A percentile compares a stretch with the other conserved stretches of the same genome.
These are phyloP conservation scores for Amazona guildingii DNA, from an alignment of 2,113 vertebrate species.

Conservation along the genomic window DNA sequence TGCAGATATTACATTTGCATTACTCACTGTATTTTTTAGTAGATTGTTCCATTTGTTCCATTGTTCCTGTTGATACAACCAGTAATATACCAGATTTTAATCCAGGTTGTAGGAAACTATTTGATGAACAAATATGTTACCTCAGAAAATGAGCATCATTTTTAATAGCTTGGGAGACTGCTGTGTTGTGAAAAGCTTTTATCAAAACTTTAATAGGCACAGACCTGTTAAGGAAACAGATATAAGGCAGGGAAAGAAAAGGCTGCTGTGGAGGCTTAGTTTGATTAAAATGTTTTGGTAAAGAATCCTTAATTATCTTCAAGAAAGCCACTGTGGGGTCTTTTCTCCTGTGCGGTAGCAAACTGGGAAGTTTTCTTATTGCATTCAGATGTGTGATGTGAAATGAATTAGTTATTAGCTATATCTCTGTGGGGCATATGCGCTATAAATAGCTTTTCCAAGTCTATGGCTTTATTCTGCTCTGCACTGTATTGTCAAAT, in stretches of 20 bases:
- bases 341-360: slow-evolving; percentile 38
- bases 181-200: neutral
- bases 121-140: neutral
- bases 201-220: neutral
- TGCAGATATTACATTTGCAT: neutral
- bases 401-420: slow-evolving; percentile 60
- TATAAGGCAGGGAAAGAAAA: neutral
- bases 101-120: neutral
- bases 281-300: slow-evolving; percentile 59
- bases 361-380: slow-evolving; percentile 37
- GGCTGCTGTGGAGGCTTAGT: neutral
- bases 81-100: slow-evolving; percentile 1
- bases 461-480: slow-evolving; percentile 22
- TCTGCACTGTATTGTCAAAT: neutral
- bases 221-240: neutral
- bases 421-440: neutral
- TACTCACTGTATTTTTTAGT: neutral
- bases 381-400: slow-evolving; percentile 18
- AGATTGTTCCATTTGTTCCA: neutral
- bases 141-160: neutral
- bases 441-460: slow-evolving; percentile 58
- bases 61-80: neutral
- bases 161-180: neutral
- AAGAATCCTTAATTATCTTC: slow-evolving; percentile 57
- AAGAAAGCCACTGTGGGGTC: slow-evolving; percentile 12